Evolutionary conservation across 2,888 invertebrate species (phyloP).

Genomic region (Notodonta dromedarius): DNA sequence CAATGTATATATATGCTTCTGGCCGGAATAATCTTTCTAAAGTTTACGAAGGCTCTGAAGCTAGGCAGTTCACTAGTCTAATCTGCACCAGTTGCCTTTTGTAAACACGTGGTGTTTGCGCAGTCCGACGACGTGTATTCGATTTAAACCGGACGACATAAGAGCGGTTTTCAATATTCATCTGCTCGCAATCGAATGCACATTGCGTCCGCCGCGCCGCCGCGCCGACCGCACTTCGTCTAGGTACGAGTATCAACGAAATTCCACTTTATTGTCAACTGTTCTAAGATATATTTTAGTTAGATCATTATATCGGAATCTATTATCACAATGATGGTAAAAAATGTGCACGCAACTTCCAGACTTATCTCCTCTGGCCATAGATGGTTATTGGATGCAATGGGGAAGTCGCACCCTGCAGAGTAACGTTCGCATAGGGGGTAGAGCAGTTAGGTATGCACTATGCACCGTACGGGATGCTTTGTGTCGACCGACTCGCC

Average conservation of each 20-base stretch:
- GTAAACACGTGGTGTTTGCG: slow-evolving; percentile 75
- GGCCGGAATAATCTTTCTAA: slow-evolving; percentile 40
- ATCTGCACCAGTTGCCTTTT: slow-evolving; percentile 67
- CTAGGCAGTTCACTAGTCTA: slow-evolving; percentile 59
- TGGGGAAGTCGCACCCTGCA: too few species aligned
- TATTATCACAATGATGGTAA: slow-evolving; percentile 57
- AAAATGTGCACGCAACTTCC: slow-evolving; percentile 40
- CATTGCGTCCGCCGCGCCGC: slow-evolving; percentile 59
- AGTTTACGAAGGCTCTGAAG: slow-evolving; percentile 69
- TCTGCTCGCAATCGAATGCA: slow-evolving; percentile 69
- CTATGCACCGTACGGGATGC: slow-evolving; percentile 59
- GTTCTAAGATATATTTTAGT: slow-evolving; percentile 56
- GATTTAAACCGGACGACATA: slow-evolving; percentile 68
- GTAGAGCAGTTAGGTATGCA: slow-evolving; percentile 26
- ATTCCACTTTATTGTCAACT: slow-evolving; percentile 60
- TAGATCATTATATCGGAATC: slow-evolving; percentile 34
- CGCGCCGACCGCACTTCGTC: slow-evolving; percentile 19
- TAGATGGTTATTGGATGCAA: too few species aligned
- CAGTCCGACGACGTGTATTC: slow-evolving; percentile 61
- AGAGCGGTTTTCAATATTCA: slow-evolving; percentile 79
- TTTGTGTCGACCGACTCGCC: slow-evolving; percentile 56
- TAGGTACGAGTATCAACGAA: slow-evolving; percentile 40
- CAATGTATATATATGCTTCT: slow-evolving; percentile 3
- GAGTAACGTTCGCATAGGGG: slow-evolving; percentile 1
- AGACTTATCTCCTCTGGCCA: slow-evolving; percentile 8